Evolutionary conservation across 2,113 vertebrate genomes (phyloP).

Genomic region (Sinocyclocheilus maitianheensis): DNA sequence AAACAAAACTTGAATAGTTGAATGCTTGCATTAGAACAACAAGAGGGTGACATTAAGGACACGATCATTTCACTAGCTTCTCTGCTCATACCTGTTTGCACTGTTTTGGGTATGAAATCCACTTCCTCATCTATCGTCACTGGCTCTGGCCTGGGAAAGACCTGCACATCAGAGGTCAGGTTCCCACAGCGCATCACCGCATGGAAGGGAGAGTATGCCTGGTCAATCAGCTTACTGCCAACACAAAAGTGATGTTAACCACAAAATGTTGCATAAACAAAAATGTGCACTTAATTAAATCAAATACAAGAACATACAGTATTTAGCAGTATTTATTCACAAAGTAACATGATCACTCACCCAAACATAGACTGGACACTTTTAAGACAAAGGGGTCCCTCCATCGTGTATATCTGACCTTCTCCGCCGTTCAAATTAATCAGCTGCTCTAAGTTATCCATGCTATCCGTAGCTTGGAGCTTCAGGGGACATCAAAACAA

Average conservation of each 20-base stretch:
- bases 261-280: background rate
- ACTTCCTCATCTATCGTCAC: slow-evolving; percentile 93
- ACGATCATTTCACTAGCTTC: background rate
- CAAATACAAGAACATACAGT: background rate
- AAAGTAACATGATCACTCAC: slow-evolving; percentile 60
- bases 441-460: slow-evolving; percentile 92
- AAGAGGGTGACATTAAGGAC: background rate
- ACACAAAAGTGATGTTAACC: slow-evolving; percentile 18
- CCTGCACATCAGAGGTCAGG: slow-evolving; percentile 93
- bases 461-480: slow-evolving; percentile 90
- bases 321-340: background rate
- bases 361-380: slow-evolving; percentile 98
- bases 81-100: slow-evolving; percentile 85
- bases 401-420: slow-evolving; percentile 94
- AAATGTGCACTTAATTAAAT: background rate
- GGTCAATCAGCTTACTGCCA: slow-evolving; percentile 90
- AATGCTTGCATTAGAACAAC: too few species aligned
- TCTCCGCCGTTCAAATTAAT: slow-evolving; percentile 91
- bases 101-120: slow-evolving; percentile 86
- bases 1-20: too few species aligned
- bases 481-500: slow-evolving; percentile 62
- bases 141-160: slow-evolving; percentile 92
- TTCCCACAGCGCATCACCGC: slow-evolving; percentile 95
- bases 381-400: slow-evolving; percentile 94
- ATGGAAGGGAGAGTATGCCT: slow-evolving; percentile 94